A percentile compares a stretch with the other conserved stretches of the same genome.
These are phyloP conservation scores for Gymnosoma rotundatum DNA, from an alignment of 2,888 invertebrate species.

Conservation along the genomic window DNA sequence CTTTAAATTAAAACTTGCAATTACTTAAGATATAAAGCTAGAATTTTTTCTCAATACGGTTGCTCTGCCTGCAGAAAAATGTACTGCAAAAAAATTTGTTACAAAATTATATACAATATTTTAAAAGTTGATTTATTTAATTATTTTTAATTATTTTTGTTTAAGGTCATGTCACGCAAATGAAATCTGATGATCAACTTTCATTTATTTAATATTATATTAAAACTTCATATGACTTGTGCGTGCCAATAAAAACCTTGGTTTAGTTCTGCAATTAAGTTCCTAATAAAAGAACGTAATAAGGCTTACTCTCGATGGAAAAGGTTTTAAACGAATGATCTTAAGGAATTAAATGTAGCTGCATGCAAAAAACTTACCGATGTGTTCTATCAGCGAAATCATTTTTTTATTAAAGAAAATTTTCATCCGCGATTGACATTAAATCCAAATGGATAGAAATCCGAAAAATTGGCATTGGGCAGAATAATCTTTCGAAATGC, in stretches of 20 bases:
- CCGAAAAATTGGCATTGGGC: too few relatives aligned
- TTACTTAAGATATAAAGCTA: too few relatives aligned
- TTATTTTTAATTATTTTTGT: too few relatives aligned
- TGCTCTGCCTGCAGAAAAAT: too few relatives aligned
- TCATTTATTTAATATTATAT: constrained; percentile 3
- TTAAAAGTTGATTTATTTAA: too few relatives aligned
- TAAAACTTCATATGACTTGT: background rate
- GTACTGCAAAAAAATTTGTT: too few relatives aligned
- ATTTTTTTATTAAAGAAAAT: background rate
- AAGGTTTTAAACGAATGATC: constrained; percentile 1
- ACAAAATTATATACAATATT: too few relatives aligned
- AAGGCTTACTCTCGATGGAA: background rate
- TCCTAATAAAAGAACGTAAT: background rate
- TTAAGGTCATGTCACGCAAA: too few relatives aligned
- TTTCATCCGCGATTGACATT: background rate
- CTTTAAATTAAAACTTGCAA: too few relatives aligned
- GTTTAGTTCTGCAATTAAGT: background rate
- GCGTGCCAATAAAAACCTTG: background rate
- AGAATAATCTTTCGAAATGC: background rate
- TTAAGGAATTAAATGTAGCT: background rate
- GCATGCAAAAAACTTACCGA: too few relatives aligned
- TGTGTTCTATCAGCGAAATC: background rate
- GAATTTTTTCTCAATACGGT: too few relatives aligned
- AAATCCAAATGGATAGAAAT: background rate
- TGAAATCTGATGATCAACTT: constrained; percentile 10